Evolutionary conservation across 35 echinoderm and acorn worm species (phyloP), one percentile per base, ranked within the genome.

Genomic region (Apostichopus japonicus): DNA sequence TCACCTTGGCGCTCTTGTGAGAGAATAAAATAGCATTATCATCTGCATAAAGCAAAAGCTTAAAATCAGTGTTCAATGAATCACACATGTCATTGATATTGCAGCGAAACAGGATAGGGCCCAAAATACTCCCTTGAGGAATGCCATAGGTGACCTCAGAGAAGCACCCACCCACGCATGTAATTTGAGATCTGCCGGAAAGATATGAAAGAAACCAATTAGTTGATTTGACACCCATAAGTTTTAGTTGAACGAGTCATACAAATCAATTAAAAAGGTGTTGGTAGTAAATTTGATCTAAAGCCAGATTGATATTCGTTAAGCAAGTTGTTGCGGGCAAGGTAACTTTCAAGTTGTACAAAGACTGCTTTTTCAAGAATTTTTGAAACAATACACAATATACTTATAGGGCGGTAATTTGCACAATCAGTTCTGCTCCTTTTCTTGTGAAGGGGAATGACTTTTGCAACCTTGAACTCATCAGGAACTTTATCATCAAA

Each of bases 11-110:
- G 14, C 15, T 14, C 4, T 77, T 33, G 15, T 77, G 19, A 5
- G 75, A 77, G 15, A 77, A 77, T 33, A 77, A 77, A 33, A 77
- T 77, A 33, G 75, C 75, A 77, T 33, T 77, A 14, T 77, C 75
- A 14, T 77, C 75, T 77, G 75, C 75, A 14, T 77, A 77, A 14
- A 77, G 75, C 75, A 77, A 33, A 4, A 77, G 75, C 15, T 77
- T 77, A 14, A 77, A 77, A 33, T 77, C 4, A 14, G 75, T 14
- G 4, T 77, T 77, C 6, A 77, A 5, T 14, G 75, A n/a, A 6
- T 6, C 75, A 77, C 14, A 14, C 75, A 77, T 77, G 15, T 77
- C 75, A 33, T 77, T 4, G 4, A 77, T 5, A 77, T 77, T n/a
- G n/a, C n/a, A 77, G 15, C 5, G 25, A 77, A 4, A 33, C 25